Evolutionary conservation across 2,797 vertebrate genomes (phyloP).

Genomic region (Cyclopterus lumpus): DNA sequence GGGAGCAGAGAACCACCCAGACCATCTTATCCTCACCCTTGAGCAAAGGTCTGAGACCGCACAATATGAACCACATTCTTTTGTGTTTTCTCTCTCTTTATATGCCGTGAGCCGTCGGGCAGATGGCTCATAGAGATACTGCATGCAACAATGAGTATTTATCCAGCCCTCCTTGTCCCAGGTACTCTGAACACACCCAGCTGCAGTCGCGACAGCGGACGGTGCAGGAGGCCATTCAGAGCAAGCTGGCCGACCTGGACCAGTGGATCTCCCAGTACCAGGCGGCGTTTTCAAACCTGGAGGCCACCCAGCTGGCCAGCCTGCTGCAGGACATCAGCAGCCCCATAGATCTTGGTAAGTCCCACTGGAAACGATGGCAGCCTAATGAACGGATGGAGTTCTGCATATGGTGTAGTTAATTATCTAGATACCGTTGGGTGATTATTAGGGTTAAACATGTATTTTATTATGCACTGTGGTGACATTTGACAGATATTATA

Average conservation of each 20-base stretch:
- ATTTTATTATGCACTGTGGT: neutral
- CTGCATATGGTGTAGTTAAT: neutral
- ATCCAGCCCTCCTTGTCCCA: constrained; percentile 53
- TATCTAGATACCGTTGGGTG: neutral
- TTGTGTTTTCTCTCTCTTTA: too few relatives aligned
- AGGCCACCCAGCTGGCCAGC: constrained; percentile 95
- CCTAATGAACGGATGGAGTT: neutral
- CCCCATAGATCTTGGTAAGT: constrained; percentile 93
- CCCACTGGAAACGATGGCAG: too few relatives aligned
- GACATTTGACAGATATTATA: neutral
- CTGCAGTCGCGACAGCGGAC: constrained; percentile 94
- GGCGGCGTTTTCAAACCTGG: constrained; percentile 93
- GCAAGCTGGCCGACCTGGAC: constrained; percentile 95
- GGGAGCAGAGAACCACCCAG: constrained; percentile 89
- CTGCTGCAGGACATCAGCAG: constrained; percentile 97
- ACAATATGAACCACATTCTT: too few relatives aligned
- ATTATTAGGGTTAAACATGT: neutral
- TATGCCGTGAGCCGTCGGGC: neutral
- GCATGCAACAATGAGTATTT: neutral
- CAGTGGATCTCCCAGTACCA: constrained; percentile 98
- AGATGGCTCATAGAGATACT: neutral
- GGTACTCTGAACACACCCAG: constrained; percentile 97
- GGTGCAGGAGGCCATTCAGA: constrained; percentile 95
- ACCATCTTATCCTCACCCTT: constrained; percentile 92
- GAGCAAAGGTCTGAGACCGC: constrained; percentile 86